Percentiles rank a stretch among this genome's conserved stretches.
These are phyloP conservation scores for Orthonevra nobilis DNA, from an alignment of 2,888 invertebrate species.

Conservation along the genomic window DNA sequence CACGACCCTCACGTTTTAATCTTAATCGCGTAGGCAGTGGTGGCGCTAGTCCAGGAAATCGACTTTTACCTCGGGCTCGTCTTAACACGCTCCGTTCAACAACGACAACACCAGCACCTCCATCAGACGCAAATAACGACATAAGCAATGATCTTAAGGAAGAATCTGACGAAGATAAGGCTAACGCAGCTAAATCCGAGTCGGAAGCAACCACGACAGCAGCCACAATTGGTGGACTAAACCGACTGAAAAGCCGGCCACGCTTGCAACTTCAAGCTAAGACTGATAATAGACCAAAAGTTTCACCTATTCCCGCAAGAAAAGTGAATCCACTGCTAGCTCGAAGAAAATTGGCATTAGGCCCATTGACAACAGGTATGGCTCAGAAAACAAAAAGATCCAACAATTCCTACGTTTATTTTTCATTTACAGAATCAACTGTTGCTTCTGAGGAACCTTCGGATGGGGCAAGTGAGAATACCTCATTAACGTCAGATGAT, in stretches of 20 bases:
- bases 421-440: constrained; percentile 69
- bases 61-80: constrained; percentile 77
- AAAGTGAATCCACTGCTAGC: constrained; percentile 79
- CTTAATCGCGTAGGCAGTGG: constrained; percentile 75
- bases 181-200: constrained; percentile 61
- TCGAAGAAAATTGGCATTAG: constrained; percentile 77
- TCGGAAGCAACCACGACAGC: constrained; percentile 71
- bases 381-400: background rate
- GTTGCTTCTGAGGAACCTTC: constrained; percentile 63
- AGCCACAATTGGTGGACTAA: constrained; percentile 73
- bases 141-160: constrained; percentile 76
- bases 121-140: constrained; percentile 75
- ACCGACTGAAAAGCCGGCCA: constrained; percentile 79
- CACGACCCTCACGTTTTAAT: constrained; percentile 78
- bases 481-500: constrained; percentile 62
- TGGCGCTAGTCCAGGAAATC: constrained; percentile 72
- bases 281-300: constrained; percentile 77
- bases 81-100: constrained; percentile 72
- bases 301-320: constrained; percentile 73
- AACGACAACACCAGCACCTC: constrained; percentile 74
- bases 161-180: constrained; percentile 68
- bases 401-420: too few species aligned
- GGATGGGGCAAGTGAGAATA: constrained; percentile 72
- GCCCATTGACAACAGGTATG: constrained; percentile 78
- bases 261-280: constrained; percentile 78